Evolutionary conservation across 2,797 vertebrate genomes (phyloP).

Genomic region (Triplophysa yarkandensis): DNA sequence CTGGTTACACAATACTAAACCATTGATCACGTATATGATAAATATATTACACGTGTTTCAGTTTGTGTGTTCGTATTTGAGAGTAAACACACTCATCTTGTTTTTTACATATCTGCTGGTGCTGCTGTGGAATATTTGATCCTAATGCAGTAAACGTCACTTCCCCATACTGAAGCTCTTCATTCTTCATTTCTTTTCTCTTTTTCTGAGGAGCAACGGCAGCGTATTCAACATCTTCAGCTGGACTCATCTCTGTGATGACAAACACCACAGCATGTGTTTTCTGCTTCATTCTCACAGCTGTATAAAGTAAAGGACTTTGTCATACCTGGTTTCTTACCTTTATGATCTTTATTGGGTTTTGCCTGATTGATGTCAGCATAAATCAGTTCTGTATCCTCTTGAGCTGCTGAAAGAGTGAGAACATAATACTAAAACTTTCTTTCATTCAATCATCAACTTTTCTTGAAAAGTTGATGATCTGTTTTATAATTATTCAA

Average conservation of each 20-base stretch:
- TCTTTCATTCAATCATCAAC: not conserved
- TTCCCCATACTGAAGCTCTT: not conserved
- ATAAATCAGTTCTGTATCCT: not conserved
- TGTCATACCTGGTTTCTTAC: not conserved
- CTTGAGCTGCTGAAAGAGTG: not conserved
- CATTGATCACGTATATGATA: too few relatives aligned
- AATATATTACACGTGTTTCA: too few relatives aligned
- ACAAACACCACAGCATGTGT: not conserved
- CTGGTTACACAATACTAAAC: too few relatives aligned
- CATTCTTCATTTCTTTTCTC: not conserved
- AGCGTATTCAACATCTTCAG: not conserved
- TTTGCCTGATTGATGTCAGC: not conserved
- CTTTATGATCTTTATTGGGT: not conserved
- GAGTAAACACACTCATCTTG: not conserved
- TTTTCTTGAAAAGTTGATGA: too few relatives aligned
- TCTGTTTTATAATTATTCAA: too few relatives aligned
- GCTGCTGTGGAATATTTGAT: not conserved
- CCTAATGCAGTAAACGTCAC: not conserved
- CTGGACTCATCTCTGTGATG: not conserved
- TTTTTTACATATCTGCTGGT: not conserved
- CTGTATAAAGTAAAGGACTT: not conserved
- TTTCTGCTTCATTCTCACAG: too few relatives aligned
- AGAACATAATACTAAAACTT: not conserved
- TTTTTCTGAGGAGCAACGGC: not conserved
- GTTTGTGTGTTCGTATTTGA: not conserved